Percentiles rank a stretch among this genome's conserved stretches.
Evolutionary conservation across 53 echinoderm and acorn worm species (phyloP).

Genomic region (Henricia sp.): DNA sequence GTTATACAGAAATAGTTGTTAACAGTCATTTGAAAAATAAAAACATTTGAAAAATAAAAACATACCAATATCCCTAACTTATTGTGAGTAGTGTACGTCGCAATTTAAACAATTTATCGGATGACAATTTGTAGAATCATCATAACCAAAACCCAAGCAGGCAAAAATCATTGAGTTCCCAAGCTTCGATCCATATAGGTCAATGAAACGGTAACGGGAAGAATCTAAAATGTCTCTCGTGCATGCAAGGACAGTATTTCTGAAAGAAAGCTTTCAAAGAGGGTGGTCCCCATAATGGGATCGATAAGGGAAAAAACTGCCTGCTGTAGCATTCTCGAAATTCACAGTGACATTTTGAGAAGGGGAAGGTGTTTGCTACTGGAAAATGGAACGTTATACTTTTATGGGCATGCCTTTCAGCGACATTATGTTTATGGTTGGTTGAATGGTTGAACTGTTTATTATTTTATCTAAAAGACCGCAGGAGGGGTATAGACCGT

Average conservation of each 20-base stretch:
- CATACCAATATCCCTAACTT: too few relatives aligned
- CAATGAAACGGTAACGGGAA: slow-evolving; percentile 4
- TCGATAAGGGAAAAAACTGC: not conserved
- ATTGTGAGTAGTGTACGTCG: too few relatives aligned
- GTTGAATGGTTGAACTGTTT: too few relatives aligned
- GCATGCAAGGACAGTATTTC: not conserved
- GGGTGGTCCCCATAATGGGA: not conserved
- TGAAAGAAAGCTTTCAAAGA: not conserved
- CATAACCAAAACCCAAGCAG: not conserved
- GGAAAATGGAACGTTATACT: too few relatives aligned
- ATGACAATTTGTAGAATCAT: slow-evolving; percentile 21
- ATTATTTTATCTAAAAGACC: too few relatives aligned
- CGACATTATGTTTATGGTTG: too few relatives aligned
- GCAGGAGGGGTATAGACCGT: too few relatives aligned
- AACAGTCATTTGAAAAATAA: not conserved
- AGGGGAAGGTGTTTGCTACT: too few relatives aligned
- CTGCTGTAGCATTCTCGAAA: not conserved
- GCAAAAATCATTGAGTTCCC: slow-evolving; percentile 34
- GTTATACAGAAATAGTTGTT: too few relatives aligned
- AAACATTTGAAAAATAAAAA: too few relatives aligned
- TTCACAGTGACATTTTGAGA: too few relatives aligned
- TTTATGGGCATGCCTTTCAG: too few relatives aligned
- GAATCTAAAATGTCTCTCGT: slow-evolving; percentile 17
- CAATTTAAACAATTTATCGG: slow-evolving; percentile 43
- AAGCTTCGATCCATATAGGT: slow-evolving; percentile 18